These are phyloP conservation scores for Dolomedes plantarius DNA, from an alignment of 2,888 invertebrate genomes.

Conservation along the genomic window DNA sequence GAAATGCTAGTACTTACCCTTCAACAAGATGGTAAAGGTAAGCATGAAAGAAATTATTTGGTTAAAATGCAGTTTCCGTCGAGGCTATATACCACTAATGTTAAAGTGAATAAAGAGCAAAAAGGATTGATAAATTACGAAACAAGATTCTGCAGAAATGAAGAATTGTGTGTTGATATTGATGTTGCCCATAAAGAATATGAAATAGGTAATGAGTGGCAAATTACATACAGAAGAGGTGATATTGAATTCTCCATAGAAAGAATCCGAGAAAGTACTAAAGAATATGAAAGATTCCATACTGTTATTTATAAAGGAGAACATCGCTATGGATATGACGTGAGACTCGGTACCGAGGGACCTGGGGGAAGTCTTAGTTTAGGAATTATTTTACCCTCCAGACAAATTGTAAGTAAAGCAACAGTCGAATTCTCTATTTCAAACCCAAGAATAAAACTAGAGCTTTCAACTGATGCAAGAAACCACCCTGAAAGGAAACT, in stretches of 20 bases:
- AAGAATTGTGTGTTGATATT: slow-evolving; percentile 38
- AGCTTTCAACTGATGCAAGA: slow-evolving; percentile 34
- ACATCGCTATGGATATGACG: slow-evolving; percentile 58
- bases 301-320: slow-evolving; percentile 58
- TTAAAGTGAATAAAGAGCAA: slow-evolving; percentile 44
- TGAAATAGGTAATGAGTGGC: slow-evolving; percentile 36
- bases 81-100: slow-evolving; percentile 10
- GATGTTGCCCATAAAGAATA: slow-evolving; percentile 39
- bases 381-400: slow-evolving; percentile 48
- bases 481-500: slow-evolving; percentile 50
- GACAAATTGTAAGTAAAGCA: slow-evolving; percentile 48
- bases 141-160: slow-evolving; percentile 50
- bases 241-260: slow-evolving; percentile 45
- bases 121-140: slow-evolving; percentile 47
- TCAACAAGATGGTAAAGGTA: slow-evolving; percentile 43
- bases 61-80: slow-evolving; percentile 40
- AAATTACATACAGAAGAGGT: slow-evolving; percentile 41
- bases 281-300: slow-evolving; percentile 26
- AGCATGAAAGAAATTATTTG: slow-evolving; percentile 51
- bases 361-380: slow-evolving; percentile 22
- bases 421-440: slow-evolving; percentile 29
- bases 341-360: slow-evolving; percentile 40
- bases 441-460: slow-evolving; percentile 42
- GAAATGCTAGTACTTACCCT: slow-evolving; percentile 41
- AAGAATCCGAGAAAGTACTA: slow-evolving; percentile 25